Evolutionary conservation across 2,113 vertebrate species (phyloP).

Genomic region (Malurus cyaneus): DNA sequence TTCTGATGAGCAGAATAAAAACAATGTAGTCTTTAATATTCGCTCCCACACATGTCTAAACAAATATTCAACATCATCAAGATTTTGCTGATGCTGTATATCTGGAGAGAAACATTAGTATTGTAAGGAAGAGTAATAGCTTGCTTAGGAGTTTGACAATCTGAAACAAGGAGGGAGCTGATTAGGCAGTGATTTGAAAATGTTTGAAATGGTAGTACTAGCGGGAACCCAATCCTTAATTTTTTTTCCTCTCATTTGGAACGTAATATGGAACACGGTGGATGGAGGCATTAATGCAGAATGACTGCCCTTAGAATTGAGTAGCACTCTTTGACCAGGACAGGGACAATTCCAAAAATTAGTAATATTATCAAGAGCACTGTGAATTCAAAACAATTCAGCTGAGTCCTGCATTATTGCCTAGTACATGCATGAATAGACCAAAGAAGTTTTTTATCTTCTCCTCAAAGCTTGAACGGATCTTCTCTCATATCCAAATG

Average conservation of each 20-base stretch:
- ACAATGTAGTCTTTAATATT: background rate
- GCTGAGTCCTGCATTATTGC: background rate
- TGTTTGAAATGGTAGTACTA: background rate
- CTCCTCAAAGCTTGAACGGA: background rate
- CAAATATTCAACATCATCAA: conserved; percentile 29
- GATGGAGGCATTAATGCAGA: background rate
- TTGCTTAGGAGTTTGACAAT: conserved; percentile 38
- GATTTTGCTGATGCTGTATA: conserved; percentile 31
- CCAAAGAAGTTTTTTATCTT: background rate
- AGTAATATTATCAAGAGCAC: background rate
- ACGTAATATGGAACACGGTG: background rate
- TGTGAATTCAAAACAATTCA: background rate
- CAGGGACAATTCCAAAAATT: background rate
- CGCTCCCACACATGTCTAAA: background rate
- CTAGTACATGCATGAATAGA: background rate
- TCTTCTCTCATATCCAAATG: background rate
- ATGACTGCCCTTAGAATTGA: background rate
- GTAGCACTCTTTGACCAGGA: background rate
- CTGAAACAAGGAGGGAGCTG: conserved; percentile 7
- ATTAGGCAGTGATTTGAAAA: conserved; percentile 27
- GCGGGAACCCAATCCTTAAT: background rate
- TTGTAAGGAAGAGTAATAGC: conserved; percentile 40
- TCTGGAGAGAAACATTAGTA: conserved; percentile 22
- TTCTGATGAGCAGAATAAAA: background rate
- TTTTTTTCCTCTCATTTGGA: background rate